Base-by-base conservation (phyloP, 2,888 invertebrate genomes). In the Drosophila meridionalis region DNA sequence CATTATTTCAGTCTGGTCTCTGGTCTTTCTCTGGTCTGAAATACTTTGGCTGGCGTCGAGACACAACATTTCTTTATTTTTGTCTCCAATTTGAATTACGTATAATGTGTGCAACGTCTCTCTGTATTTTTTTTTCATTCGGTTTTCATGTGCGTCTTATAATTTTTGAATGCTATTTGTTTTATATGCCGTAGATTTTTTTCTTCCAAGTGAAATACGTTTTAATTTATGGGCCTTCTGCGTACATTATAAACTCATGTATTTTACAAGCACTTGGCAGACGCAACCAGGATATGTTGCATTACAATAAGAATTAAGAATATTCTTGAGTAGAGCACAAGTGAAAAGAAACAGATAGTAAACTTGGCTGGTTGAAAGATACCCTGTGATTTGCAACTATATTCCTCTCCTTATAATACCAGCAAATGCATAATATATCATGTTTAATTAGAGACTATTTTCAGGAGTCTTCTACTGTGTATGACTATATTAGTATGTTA, bases 191-290 rank as follows among this genome's bases (percentile, higher is more conserved):
- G 78, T 75, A 79, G 76, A 83, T 86, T 90, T 87, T 89, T 89
- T 86, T 87, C 85, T 91, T 91, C 91, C 91, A 90, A 91, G 82
- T 91, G 90, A 91, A 90, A 89, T 91, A 83, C 89, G 84, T 65
- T 89, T 86, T 83, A 89, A 91, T 91, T 91, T 91, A 91, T 91
- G 89, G 61, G 59, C 78, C 73, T 79, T 70, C 77, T 69, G 76
- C 81, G 74, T 76, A 81, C 82, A 85, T 87, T 79, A 81, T 76
- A 85, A 81, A 76, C 70, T 82, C 70, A 70, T 83, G 73, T 83
- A 76, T 80, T 76, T 85, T 78, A 83, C 88, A 83, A 82, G 78
- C 78, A 77, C 78, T 86, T 85, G 88, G 85, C 85, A 80, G 80
- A 61, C 87, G 63, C 58, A 73, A 76, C 79, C 80, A 80, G 84